A percentile compares a stretch with the other conserved stretches of the same genome.
These are phyloP conservation scores for Pygocentrus nattereri DNA, from an alignment of 2,797 vertebrate species.

Conservation along the genomic window DNA sequence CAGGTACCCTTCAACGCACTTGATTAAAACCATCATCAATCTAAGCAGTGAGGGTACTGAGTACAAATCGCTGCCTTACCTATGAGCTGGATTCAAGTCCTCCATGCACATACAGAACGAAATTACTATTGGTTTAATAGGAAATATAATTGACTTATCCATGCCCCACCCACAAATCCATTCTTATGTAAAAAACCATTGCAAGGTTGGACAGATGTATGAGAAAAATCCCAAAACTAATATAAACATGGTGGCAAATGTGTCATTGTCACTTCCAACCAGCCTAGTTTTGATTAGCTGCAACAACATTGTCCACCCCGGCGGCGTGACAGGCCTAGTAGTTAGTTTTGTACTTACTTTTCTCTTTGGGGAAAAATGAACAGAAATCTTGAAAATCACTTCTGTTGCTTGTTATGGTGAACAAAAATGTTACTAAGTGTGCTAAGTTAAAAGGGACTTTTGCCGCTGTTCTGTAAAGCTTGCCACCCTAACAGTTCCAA, in stretches of 20 bases:
- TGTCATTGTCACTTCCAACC: no score
- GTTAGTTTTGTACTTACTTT: no score
- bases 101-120: neutral
- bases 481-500: neutral
- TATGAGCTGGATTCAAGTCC: neutral
- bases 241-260: no score
- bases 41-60: constrained; percentile 12
- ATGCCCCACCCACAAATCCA: neutral
- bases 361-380: no score
- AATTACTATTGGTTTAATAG: neutral
- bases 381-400: no score
- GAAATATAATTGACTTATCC: neutral
- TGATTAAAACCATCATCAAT: constrained; percentile 49
- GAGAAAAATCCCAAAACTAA: no score
- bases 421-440: no score
- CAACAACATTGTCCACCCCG: no score
- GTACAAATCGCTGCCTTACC: constrained; percentile 32
- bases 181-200: no score
- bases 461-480: neutral
- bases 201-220: neutral
- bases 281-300: no score
- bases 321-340: no score
- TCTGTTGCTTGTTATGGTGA: no score
- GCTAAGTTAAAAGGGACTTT: neutral
- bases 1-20: constrained; percentile 52